Evolutionary conservation across 2,797 vertebrate species (phyloP).

Genomic region (Amblyopsis hoosieri): DNA sequence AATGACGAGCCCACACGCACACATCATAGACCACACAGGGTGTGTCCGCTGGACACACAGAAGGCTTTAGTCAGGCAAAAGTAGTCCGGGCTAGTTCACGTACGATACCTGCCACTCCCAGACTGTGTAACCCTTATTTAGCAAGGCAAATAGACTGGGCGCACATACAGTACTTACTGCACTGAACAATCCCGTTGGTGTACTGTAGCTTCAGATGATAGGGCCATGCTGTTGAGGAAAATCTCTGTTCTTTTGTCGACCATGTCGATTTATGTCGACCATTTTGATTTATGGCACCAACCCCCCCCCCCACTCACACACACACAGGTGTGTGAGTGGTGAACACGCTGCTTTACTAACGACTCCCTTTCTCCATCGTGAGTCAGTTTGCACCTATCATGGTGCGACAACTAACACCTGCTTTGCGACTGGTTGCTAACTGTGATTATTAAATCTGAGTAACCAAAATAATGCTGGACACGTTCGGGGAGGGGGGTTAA

Average conservation of each 20-base stretch:
- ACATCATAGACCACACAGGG: slow-evolving; percentile 19
- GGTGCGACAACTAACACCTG: too few species aligned
- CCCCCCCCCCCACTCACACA: not conserved
- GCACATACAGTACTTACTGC: slow-evolving; percentile 9
- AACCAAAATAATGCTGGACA: too few species aligned
- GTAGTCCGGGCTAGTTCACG: slow-evolving; percentile 21
- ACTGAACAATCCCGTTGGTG: slow-evolving; percentile 8
- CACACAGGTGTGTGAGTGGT: too few species aligned
- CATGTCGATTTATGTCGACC: not conserved
- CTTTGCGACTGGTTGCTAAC: too few species aligned
- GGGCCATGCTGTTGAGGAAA: not conserved
- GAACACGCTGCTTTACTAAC: too few species aligned
- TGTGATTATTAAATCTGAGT: too few species aligned
- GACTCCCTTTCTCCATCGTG: too few species aligned
- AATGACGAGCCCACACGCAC: not conserved
- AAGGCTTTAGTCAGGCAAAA: slow-evolving; percentile 30
- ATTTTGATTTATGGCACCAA: not conserved
- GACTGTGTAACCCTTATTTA: slow-evolving; percentile 54
- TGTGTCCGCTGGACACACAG: slow-evolving; percentile 37
- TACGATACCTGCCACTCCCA: slow-evolving; percentile 33
- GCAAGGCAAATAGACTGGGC: slow-evolving; percentile 48
- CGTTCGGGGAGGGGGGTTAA: too few species aligned
- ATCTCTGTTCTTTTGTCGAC: not conserved
- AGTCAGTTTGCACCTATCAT: too few species aligned
- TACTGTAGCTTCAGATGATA: not conserved